Percentiles rank a stretch among this genome's conserved stretches.
Evolutionary conservation across 2,113 vertebrate species (phyloP).

Genomic region (Tragulus kanchil): DNA sequence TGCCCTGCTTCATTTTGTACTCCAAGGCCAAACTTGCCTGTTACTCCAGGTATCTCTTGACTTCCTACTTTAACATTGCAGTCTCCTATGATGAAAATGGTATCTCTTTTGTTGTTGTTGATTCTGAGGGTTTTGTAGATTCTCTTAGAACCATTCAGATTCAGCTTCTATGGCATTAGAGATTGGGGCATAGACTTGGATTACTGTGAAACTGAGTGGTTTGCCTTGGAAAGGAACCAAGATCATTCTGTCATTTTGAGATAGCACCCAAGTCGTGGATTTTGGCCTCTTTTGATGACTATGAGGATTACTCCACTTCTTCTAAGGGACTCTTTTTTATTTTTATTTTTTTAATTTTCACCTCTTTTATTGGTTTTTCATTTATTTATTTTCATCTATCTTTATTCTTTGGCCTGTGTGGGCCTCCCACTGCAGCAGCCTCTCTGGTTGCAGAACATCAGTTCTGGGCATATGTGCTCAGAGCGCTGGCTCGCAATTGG

Average conservation of each 20-base stretch:
- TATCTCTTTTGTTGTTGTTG: neutral
- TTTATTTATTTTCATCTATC: no score
- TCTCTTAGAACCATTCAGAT: neutral
- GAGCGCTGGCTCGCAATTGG: no score
- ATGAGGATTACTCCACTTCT: neutral
- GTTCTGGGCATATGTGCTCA: no score
- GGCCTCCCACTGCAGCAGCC: no score
- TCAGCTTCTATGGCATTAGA: neutral
- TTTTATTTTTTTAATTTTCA: no score
- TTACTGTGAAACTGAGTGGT: neutral
- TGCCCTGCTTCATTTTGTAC: neutral
- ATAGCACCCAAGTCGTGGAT: neutral
- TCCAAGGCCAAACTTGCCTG: neutral
- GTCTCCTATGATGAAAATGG: neutral
- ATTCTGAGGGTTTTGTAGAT: neutral
- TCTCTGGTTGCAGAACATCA: no score
- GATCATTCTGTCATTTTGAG: neutral
- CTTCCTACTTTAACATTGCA: neutral
- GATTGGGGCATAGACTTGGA: neutral
- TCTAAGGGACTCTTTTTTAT: neutral
- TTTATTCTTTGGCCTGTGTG: no score
- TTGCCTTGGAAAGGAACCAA: neutral
- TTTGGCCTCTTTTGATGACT: neutral
- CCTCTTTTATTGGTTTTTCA: no score
- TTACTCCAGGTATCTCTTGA: neutral